A percentile compares a stretch with the other conserved stretches of the same genome.
phyloP scores from a whole-genome alignment of 2,888 invertebrate species.

The Neelides folsomi region DNA sequence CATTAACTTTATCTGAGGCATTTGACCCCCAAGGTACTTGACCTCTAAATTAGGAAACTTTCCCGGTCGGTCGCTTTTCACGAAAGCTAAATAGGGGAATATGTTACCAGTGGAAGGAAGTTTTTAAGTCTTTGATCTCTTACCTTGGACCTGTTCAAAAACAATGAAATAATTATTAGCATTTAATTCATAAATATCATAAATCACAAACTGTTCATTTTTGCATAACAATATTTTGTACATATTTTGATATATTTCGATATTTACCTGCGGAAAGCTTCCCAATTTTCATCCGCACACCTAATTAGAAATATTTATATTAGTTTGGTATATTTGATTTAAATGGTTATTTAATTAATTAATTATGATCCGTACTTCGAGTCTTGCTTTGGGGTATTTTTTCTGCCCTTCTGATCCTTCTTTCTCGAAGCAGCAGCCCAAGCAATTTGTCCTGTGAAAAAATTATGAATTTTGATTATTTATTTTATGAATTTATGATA shows the following conservation, averaged over 20 bases:
- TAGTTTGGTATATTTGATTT: no score
- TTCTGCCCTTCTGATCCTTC: conserved; percentile 37
- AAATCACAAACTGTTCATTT: no score
- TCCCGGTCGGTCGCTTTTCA: conserved; percentile 77
- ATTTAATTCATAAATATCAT: no score
- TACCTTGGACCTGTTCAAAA: conserved; percentile 20
- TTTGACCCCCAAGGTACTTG: conserved; percentile 81
- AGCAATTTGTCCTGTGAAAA: conserved; percentile 29
- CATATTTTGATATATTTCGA: no score
- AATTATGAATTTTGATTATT: conserved; percentile 9
- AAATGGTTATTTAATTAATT: no score
- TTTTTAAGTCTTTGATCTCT: not conserved
- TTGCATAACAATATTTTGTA: no score
- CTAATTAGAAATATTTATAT: no score
- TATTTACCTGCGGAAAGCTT: conserved; percentile 94
- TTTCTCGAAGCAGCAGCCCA: conserved; percentile 19
- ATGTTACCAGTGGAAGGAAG: not conserved
- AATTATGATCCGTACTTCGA: no score
- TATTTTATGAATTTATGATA: not conserved
- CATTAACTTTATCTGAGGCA: conserved; percentile 76
- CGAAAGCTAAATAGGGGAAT: conserved; percentile 55
- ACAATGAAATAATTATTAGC: not conserved
- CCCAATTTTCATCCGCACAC: conserved; percentile 98
- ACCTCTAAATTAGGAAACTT: conserved; percentile 85
- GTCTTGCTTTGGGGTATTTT: conserved; percentile 75